Conservation (phyloP, 2,888 invertebrate species). For the Pristionchus arcanus region DNA sequence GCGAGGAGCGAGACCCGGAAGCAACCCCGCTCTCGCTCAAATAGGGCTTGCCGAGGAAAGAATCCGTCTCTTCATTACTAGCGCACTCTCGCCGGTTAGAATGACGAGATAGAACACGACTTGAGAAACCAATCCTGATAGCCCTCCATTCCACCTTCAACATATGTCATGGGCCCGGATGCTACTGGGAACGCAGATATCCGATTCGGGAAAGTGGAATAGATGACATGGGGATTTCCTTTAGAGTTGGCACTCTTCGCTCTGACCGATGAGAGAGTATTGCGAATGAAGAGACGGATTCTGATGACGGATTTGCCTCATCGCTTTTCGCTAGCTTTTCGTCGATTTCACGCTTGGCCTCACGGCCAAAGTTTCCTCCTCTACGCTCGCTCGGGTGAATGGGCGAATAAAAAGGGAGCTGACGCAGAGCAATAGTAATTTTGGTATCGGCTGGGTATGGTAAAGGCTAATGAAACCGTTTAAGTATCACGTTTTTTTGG, state of each 20-base stretch:
- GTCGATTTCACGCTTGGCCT: not conserved
- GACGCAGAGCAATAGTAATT: not conserved
- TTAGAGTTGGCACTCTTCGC: too few relatives aligned
- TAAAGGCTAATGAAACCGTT: too few relatives aligned
- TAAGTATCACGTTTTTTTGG: too few relatives aligned
- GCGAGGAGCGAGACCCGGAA: not conserved
- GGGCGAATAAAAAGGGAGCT: not conserved
- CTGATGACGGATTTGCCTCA: not conserved
- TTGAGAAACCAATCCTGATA: not conserved
- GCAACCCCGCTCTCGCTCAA: not conserved
- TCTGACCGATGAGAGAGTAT: too few relatives aligned
- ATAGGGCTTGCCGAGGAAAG: too few relatives aligned
- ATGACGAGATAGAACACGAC: not conserved
- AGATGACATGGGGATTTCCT: too few relatives aligned
- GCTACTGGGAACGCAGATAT: not conserved
- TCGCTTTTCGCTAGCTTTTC: not conserved
- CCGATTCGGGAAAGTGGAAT: not conserved
- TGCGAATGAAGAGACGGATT: not conserved
- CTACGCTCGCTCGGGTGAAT: not conserved
- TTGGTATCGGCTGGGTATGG: too few relatives aligned
- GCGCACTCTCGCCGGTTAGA: not conserved
- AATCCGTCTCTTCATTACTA: not conserved
- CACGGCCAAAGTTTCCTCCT: not conserved
- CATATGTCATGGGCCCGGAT: not conserved
- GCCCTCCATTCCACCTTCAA: not conserved